Evolutionary conservation across 2,888 invertebrate species (phyloP).

Genomic region (Exephanes ischioxanthus): DNA sequence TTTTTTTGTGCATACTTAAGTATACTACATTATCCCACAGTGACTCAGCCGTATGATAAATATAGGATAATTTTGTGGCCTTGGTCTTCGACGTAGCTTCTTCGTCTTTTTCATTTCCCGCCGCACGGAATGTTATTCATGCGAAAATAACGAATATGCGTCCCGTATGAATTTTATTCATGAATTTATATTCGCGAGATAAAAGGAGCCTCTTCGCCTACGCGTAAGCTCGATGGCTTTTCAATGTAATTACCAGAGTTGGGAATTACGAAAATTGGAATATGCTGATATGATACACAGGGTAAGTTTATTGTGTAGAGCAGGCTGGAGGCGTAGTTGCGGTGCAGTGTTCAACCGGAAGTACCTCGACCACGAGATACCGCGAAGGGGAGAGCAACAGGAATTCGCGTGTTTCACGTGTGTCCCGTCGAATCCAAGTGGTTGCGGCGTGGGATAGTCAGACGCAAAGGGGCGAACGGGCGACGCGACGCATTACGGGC

Average conservation of each 20-base stretch:
- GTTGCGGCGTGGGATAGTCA: background rate
- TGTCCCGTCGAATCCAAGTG: constrained; percentile 18
- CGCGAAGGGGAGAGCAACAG: background rate
- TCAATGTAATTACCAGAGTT: constrained; percentile 25
- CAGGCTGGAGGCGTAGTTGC: background rate
- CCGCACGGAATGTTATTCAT: too few relatives aligned
- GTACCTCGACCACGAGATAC: background rate
- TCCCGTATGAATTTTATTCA: background rate
- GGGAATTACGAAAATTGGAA: background rate
- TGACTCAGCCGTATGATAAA: constrained; percentile 46
- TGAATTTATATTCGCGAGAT: background rate
- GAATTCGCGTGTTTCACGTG: constrained; percentile 30
- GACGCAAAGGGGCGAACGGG: background rate
- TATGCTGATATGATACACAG: background rate
- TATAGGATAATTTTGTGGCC: background rate
- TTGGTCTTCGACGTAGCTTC: too few relatives aligned
- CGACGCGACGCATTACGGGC: constrained; percentile 17
- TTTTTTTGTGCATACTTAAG: background rate
- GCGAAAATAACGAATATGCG: too few relatives aligned
- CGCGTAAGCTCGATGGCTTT: constrained; percentile 16
- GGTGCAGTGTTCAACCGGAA: background rate
- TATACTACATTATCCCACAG: constrained; percentile 11
- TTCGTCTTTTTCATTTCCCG: too few relatives aligned
- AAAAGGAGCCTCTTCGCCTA: background rate
- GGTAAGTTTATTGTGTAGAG: background rate